phyloP scores from a whole-genome alignment of 2,888 invertebrate species.

The Archaeoteleia sp. region DNA sequence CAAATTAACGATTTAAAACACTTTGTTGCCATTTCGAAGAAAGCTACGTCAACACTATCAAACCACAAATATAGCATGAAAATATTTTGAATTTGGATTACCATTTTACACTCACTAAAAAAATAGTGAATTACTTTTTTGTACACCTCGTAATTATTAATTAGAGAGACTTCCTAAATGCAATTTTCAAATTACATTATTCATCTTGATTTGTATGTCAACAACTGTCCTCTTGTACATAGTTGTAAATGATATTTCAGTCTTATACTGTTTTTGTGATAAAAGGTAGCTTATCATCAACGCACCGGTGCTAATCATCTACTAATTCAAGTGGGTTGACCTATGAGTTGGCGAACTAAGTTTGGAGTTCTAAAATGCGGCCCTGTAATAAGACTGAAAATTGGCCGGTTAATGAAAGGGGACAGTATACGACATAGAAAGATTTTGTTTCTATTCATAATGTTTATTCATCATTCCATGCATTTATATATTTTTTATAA shows the following conservation, averaged over 20 bases:
- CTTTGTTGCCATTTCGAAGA: too few species aligned
- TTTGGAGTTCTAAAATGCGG: conserved; percentile 40
- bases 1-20: too few species aligned
- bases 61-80: too few species aligned
- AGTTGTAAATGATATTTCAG: conserved; percentile 38
- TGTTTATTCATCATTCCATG: conserved; percentile 17
- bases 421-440: conserved; percentile 15
- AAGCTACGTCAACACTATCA: too few species aligned
- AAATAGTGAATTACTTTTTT: too few species aligned
- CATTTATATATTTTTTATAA: conserved; percentile 2
- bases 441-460: conserved; percentile 19
- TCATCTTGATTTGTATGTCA: too few species aligned
- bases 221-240: too few species aligned
- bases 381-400: conserved; percentile 42
- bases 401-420: conserved; percentile 35
- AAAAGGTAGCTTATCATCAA: conserved; percentile 35
- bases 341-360: conserved; percentile 35
- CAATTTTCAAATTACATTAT: too few species aligned
- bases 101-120: too few species aligned
- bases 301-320: conserved; percentile 39
- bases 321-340: conserved; percentile 44
- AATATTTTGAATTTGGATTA: too few species aligned
- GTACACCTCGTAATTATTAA: too few species aligned
- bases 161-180: too few species aligned
- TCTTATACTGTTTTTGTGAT: conserved; percentile 45